Base-by-base conservation (phyloP, 1,140 invertebrate species). In the Popillia japonica region DNA sequence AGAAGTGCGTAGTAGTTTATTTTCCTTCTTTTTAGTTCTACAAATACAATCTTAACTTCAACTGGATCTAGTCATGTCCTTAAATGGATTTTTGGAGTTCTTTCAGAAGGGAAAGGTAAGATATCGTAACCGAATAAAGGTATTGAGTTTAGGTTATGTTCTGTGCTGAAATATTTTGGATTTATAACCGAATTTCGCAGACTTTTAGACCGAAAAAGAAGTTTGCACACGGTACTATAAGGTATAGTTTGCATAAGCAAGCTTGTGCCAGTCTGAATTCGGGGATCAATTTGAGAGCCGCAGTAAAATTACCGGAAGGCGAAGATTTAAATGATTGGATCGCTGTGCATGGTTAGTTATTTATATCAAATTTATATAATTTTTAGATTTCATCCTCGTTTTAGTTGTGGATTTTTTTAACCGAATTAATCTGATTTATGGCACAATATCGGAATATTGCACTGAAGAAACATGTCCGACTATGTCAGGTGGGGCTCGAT, bases 351-450 rank as follows among this genome's bases (percentile, higher is more conserved):
- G 97, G 96, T 96, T 44, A 40, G 17, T 40, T 44, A 59, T 74
- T 27, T 78, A n/a, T 77, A 76, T 68, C 72, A 55, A 42, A 78
- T 80, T 74, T 80, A 83, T 84, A 84, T 78, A 75, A 86, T 68
- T 68, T 68, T 22, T 8, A 14, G 6, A 0, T 27, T 23, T n/a
- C 27, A 68, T 68, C 20, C 8, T 68, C 22, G 7, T 68, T 68
- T 88, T 80, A 97, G 96, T 98, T 82, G 97, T 98, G 4, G 97
- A 98, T 84, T 98, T 98, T 86, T 98, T 98, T 87, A 98, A 98
- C 87, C 91, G 96, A 83, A 97, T 98, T 81, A 98, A 98, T 88
- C 87, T 98, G 11, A 95, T 98, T 82, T 96, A 96, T 87, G 97
- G 97, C 8, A 96, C 96, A 11, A 92, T 98, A 40, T 94, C 91